These are phyloP conservation scores for Lamellibrachia columna DNA, from an alignment of 2,888 invertebrate genomes.

Conservation along the genomic window DNA sequence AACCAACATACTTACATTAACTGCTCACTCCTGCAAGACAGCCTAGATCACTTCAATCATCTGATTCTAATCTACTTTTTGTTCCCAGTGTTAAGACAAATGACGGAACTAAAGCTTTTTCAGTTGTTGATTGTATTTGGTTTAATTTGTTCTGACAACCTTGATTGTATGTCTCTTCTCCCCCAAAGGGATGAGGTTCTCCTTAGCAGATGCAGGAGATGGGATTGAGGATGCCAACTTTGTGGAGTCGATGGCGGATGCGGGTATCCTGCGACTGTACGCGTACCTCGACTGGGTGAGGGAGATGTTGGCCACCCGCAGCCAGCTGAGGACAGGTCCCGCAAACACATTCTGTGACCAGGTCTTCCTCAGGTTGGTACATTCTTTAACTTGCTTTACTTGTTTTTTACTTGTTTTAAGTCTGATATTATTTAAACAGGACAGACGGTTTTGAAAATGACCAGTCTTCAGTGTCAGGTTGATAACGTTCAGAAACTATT, in stretches of 20 bases:
- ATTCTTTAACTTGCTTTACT: background rate
- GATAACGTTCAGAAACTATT: no score
- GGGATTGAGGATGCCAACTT: slow-evolving; percentile 99
- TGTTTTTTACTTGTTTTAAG: background rate
- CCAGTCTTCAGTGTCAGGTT: no score
- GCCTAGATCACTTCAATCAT: no score
- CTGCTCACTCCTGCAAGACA: no score
- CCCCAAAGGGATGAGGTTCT: slow-evolving; percentile 74
- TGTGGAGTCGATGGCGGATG: slow-evolving; percentile 92
- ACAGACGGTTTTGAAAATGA: no score
- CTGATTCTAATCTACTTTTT: no score
- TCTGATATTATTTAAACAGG: background rate
- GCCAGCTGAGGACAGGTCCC: slow-evolving; percentile 71
- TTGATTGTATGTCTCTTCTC: background rate
- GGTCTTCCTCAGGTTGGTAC: slow-evolving; percentile 76
- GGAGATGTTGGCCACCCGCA: slow-evolving; percentile 69
- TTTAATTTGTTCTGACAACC: no score
- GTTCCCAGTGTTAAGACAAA: no score
- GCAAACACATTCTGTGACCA: slow-evolving; percentile 83
- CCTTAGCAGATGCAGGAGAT: slow-evolving; percentile 96
- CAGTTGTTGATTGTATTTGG: no score
- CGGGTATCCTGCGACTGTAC: slow-evolving; percentile 89
- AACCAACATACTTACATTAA: no score
- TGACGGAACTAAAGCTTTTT: no score
- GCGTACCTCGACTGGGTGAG: slow-evolving; percentile 97